Percentiles rank a stretch among this genome's conserved stretches.
Evolutionary conservation across 2,888 invertebrate genomes (phyloP).

Genomic region (Helobdella robusta): DNA sequence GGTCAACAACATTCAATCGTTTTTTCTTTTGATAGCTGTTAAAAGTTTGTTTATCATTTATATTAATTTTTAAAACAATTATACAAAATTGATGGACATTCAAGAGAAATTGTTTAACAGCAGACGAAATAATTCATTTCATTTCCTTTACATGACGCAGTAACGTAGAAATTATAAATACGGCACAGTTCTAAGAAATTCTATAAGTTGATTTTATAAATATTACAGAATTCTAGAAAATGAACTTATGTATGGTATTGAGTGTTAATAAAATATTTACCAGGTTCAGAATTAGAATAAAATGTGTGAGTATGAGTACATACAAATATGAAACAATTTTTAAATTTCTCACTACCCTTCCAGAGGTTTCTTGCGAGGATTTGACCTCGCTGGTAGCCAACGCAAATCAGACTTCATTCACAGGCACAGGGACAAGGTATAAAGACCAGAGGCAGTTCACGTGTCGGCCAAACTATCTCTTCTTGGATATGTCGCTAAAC

Average conservation of each 20-base stretch:
- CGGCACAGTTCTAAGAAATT: too few species aligned
- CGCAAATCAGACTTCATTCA: slow-evolving; percentile 9
- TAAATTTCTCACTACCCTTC: slow-evolving; percentile 3
- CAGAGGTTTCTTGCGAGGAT: slow-evolving; percentile 24
- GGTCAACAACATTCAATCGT: not conserved
- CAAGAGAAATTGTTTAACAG: too few species aligned
- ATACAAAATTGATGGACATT: not conserved
- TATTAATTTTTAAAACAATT: not conserved
- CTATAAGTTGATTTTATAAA: too few species aligned
- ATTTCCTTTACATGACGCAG: too few species aligned
- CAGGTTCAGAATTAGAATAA: too few species aligned
- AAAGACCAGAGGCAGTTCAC: slow-evolving; percentile 26
- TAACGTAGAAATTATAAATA: too few species aligned
- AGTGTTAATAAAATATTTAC: too few species aligned
- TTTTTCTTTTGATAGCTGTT: not conserved
- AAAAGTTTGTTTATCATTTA: not conserved
- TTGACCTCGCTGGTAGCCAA: slow-evolving; percentile 13
- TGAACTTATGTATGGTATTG: too few species aligned
- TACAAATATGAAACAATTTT: too few species aligned
- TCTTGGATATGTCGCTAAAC: slow-evolving; percentile 28
- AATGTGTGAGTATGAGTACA: too few species aligned
- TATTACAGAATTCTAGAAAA: too few species aligned
- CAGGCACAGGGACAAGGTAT: slow-evolving; percentile 10
- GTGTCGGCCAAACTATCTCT: slow-evolving; percentile 26
- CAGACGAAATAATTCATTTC: too few species aligned